Evolutionary conservation across 2,113 vertebrate genomes (phyloP).

Genomic region (Perca schrenkii): DNA sequence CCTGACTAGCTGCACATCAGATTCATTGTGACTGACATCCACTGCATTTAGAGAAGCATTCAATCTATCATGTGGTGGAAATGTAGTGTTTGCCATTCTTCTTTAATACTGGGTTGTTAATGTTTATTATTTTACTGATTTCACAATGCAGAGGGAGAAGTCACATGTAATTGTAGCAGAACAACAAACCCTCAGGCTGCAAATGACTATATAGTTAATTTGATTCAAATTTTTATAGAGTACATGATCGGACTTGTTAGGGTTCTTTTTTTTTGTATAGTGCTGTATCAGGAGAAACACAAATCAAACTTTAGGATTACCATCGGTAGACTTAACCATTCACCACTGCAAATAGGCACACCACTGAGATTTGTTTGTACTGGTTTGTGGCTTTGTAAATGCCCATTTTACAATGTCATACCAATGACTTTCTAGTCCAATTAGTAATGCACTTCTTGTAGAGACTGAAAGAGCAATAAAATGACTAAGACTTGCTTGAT

Average conservation of each 20-base stretch:
- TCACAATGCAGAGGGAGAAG: slow-evolving; percentile 15
- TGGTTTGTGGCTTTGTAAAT: background rate
- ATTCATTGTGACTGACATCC: slow-evolving; percentile 59
- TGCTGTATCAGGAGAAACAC: background rate
- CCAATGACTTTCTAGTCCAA: background rate
- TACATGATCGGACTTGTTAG: slow-evolving; percentile 17
- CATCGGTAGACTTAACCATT: background rate
- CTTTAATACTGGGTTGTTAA: slow-evolving; percentile 25
- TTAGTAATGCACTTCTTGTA: background rate
- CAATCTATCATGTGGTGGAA: slow-evolving; percentile 35
- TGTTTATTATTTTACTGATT: slow-evolving; percentile 39
- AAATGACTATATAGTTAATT: slow-evolving; percentile 33
- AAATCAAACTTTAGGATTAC: slow-evolving; percentile 2
- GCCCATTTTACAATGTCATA: background rate
- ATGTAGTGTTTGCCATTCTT: slow-evolving; percentile 13
- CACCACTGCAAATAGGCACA: background rate
- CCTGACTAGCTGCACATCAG: slow-evolving; percentile 49
- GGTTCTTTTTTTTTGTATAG: background rate
- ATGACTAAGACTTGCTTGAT: background rate
- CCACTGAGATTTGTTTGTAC: background rate
- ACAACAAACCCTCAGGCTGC: slow-evolving; percentile 29
- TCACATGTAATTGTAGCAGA: slow-evolving; percentile 20
- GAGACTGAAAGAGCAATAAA: slow-evolving; percentile 2
- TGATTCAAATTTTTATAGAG: slow-evolving; percentile 30
- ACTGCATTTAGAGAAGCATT: slow-evolving; percentile 46